Percentiles rank a stretch among this genome's conserved stretches.
These are phyloP conservation scores for Hoplostethus atlanticus DNA, from an alignment of 2,797 vertebrate genomes.

Conservation along the genomic window DNA sequence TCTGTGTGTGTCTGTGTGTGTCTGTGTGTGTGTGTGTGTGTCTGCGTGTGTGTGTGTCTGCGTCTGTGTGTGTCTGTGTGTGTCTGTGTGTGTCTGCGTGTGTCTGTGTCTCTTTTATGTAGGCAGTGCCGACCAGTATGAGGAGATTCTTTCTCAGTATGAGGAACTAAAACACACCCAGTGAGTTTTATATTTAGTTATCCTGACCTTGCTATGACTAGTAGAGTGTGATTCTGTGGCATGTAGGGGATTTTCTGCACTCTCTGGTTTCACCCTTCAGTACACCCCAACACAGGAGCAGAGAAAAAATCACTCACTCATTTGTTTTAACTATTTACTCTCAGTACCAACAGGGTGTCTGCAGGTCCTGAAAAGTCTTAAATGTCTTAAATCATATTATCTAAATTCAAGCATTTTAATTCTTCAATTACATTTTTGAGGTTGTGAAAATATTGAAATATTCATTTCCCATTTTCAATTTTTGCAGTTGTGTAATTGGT, in stretches of 20 bases:
- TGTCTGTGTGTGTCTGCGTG: too few species aligned
- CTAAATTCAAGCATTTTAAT: too few species aligned
- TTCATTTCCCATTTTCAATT: too few species aligned
- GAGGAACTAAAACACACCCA: conserved; percentile 87
- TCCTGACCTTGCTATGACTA: not conserved
- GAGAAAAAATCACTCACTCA: not conserved
- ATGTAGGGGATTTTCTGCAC: conserved; percentile 29
- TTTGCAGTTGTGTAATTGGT: too few species aligned
- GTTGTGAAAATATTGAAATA: too few species aligned
- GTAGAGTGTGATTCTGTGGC: not conserved
- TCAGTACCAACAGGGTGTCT: too few species aligned
- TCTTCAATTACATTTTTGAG: too few species aligned
- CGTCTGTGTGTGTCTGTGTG: too few species aligned
- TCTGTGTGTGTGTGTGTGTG: not conserved
- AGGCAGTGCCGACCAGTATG: conserved; percentile 84
- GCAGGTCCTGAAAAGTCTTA: too few species aligned
- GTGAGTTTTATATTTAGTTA: conserved; percentile 74
- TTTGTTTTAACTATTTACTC: not conserved
- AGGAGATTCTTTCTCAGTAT: conserved; percentile 83
- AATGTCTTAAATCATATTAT: too few species aligned
- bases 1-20: not conserved
- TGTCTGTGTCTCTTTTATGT: conserved; percentile 24
- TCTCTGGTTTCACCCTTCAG: conserved; percentile 10
- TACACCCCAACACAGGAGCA: conserved; percentile 4
- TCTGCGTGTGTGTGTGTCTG: not conserved